Evolutionary conservation across 2,888 invertebrate genomes (phyloP), one percentile per base, ranked within the genome.

Genomic region (Trissolcus japonicus): DNA sequence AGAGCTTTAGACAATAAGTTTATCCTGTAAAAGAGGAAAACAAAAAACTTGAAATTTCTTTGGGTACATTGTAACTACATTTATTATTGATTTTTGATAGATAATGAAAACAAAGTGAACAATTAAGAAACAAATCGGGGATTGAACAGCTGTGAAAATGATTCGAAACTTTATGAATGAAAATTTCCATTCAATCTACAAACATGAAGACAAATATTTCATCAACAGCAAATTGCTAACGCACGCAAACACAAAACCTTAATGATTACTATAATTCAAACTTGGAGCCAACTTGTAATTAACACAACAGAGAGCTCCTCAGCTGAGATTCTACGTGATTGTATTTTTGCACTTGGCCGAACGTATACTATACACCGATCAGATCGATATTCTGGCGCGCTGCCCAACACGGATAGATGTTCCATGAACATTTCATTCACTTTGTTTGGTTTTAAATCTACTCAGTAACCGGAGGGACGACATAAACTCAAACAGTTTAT

Each of bases 201-300:
- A 29, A 35, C 16, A 35, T 1, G 29, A n/a, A n/a, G 29, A 16
- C 29, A 9, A 55, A 17, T 14, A 55, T 35, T 54, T 55, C 55
- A 55, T 55, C 21, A 11, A n/a, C 13, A 53, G n/a, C 19, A 21
- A 21, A 19, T 21, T n/a, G 11, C 14, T 21, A 60, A 40, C 60
- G 21, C 9, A 9, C 48, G 56, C 19, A n/a, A 35, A 11, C 40
- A 57, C 51, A 57, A 40, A 57, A 41, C 56, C 35, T 6, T 35
- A 19, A 56, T 66, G 48, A 66, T 56, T 51, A 66, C 66, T 57
- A 41, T 41, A 65, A 65, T 65, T 56, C 65, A 46, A 48, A 56
- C 19, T 56, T 48, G n/a, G 21, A 11, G 35, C 7, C 17, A 50
- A 35, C 35, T 56, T n/a, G 40, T 56, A 65, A 56, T 65, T 65